A percentile compares a stretch with the other conserved stretches of the same genome.
phyloP scores from a whole-genome alignment of 2,888 invertebrate species.

The Phengaris arion region DNA sequence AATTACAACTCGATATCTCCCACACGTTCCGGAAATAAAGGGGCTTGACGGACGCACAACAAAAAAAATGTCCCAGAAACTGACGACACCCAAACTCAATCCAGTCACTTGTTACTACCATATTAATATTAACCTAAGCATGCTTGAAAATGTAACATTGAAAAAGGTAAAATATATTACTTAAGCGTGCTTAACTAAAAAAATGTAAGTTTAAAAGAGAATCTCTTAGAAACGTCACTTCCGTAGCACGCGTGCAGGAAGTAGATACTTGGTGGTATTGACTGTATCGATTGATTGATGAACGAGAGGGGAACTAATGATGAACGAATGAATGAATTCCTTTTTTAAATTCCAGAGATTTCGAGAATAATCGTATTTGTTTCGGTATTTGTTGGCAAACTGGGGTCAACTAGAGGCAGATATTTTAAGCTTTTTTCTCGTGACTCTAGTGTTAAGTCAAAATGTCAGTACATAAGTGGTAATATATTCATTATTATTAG shows the following conservation, averaged over 20 bases:
- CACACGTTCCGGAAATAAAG: too few species aligned
- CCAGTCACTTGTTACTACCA: neutral
- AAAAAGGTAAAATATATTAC: neutral
- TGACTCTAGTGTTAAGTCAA: neutral
- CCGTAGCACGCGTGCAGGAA: constrained; percentile 38
- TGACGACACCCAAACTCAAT: too few species aligned
- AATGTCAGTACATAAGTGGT: too few species aligned
- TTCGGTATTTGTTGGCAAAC: neutral
- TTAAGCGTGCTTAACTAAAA: neutral
- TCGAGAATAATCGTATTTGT: neutral
- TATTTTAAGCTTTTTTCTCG: neutral
- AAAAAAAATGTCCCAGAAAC: neutral
- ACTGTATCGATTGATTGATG: constrained; percentile 44
- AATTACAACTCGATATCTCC: too few species aligned
- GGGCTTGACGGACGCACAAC: too few species aligned
- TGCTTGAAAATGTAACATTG: neutral
- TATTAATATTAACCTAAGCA: constrained; percentile 4
- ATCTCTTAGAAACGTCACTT: constrained; percentile 36
- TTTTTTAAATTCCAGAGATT: constrained; percentile 13
- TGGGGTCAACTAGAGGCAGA: neutral
- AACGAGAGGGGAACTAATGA: constrained; percentile 34
- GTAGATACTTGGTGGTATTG: constrained; percentile 39
- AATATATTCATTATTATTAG: too few species aligned
- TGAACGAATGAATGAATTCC: constrained; percentile 16
- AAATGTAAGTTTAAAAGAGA: constrained; percentile 22